phyloP scores from a whole-genome alignment of 2,797 vertebrate species.

The Todus mexicanus region DNA sequence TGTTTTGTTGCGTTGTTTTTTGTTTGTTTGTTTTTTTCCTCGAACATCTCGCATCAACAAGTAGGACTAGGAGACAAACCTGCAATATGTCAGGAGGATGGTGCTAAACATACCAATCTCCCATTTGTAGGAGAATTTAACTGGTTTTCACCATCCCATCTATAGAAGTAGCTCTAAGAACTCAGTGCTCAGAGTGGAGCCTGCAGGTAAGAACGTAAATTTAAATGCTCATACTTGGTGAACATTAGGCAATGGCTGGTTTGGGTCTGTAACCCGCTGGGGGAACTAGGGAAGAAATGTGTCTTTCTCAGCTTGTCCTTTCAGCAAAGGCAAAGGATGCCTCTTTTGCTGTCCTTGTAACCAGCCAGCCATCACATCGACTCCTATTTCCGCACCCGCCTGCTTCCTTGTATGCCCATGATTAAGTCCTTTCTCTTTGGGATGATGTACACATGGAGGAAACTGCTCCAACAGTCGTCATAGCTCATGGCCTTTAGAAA shows the following conservation, averaged over 20 bases:
- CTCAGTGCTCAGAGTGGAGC: not conserved
- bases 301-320: not conserved
- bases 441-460: not conserved
- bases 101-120: not conserved
- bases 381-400: not conserved
- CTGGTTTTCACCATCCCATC: not conserved
- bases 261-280: not conserved
- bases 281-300: not conserved
- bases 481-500: not conserved
- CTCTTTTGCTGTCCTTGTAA: not conserved
- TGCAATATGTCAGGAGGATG: not conserved
- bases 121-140: not conserved
- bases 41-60: slow-evolving; percentile 5
- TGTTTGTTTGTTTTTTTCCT: not conserved
- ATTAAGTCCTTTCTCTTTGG: not conserved
- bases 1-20: too few species aligned
- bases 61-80: not conserved
- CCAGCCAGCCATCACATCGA: not conserved
- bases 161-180: not conserved
- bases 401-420: not conserved
- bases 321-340: not conserved
- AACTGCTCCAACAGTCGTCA: not conserved
- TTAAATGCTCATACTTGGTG: not conserved
- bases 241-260: not conserved
- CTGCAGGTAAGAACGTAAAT: not conserved